These are phyloP conservation scores for Saccopteryx leptura DNA, from an alignment of 2,113 vertebrate species.

Conservation along the genomic window DNA sequence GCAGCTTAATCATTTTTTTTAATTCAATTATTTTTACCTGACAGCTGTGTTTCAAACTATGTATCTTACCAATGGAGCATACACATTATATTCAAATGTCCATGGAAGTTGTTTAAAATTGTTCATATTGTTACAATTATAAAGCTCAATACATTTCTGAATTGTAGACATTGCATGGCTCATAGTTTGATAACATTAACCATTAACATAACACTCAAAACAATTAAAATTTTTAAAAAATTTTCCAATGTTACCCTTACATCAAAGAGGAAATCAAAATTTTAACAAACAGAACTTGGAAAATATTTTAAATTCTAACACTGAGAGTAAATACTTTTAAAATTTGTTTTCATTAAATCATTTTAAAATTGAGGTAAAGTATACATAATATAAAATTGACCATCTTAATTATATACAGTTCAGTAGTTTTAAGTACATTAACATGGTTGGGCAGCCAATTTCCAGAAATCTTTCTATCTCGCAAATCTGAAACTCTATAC, in stretches of 20 bases:
- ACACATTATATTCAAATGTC: background rate
- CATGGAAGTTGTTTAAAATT: background rate
- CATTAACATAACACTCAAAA: constrained; percentile 35
- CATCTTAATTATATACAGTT: background rate
- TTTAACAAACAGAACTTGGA: constrained; percentile 22
- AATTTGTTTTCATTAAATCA: constrained; percentile 13
- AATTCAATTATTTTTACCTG: background rate
- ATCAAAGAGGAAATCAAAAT: constrained; percentile 40
- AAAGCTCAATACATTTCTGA: constrained; percentile 45
- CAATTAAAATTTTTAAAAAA: background rate
- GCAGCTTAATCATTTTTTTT: background rate
- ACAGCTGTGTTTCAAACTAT: background rate
- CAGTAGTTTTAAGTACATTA: background rate
- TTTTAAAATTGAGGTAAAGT: background rate
- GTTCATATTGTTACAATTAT: background rate
- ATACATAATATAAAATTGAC: background rate
- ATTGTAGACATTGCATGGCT: background rate
- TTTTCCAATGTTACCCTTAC: constrained; percentile 18
- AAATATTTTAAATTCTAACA: constrained; percentile 54
- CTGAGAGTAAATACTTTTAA: background rate
- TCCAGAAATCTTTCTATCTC: constrained; percentile 9
- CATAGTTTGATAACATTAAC: background rate
- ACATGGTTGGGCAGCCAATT: background rate
- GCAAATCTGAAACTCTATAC: background rate
- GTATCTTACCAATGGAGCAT: background rate